Evolutionary conservation across 2,113 vertebrate genomes (phyloP), one percentile per base, ranked within the genome.

Genomic region (Nannospalax galili): DNA sequence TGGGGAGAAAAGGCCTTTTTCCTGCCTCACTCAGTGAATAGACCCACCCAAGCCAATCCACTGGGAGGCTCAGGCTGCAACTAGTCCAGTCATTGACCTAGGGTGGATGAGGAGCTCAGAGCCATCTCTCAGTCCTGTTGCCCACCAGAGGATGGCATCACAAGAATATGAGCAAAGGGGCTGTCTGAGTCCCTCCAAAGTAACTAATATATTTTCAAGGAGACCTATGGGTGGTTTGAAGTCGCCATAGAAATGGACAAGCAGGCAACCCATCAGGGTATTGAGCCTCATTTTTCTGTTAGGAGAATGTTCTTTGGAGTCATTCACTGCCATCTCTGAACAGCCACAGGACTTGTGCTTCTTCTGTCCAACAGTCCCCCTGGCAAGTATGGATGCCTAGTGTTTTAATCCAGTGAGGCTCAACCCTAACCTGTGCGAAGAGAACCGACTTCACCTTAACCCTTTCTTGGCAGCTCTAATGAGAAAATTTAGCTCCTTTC

Each of bases 21-120:
- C 80, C 80, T 85, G 22, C 40, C 88, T 95, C 85, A 85, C 48
- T 91, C 62, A 79, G 32, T n/a, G 35, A 48, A 58, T 78, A 85
- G 40, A n/a, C 32, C n/a, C 7, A 8, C 40, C 17, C 3, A 19
- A 73, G 74, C 78, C 82, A 37, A 84, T 35, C 72, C 7, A 2
- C 82, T 0, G 0, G 1, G 62, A 84, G 0, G 1, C 73, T 42
- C 2, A 2, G 77, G 35, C 52, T 48, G 1, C 1, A 16, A 11
- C n/a, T 69, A 60, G 28, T 93, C 52, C 12, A 80, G 15, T 82
- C 81, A 40, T 2, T 45, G 45, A 30, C 69, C 91, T 24, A 88
- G 67, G 48, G 14, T 60, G 28, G 75, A 35, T 35, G 8, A 40
- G 72, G 52, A 26, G n/a, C 32, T 73, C 19, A 4, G 28, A 88